Evolutionary conservation across 2,888 invertebrate species (phyloP).

Genomic region (Trissolcus brochymenae): DNA sequence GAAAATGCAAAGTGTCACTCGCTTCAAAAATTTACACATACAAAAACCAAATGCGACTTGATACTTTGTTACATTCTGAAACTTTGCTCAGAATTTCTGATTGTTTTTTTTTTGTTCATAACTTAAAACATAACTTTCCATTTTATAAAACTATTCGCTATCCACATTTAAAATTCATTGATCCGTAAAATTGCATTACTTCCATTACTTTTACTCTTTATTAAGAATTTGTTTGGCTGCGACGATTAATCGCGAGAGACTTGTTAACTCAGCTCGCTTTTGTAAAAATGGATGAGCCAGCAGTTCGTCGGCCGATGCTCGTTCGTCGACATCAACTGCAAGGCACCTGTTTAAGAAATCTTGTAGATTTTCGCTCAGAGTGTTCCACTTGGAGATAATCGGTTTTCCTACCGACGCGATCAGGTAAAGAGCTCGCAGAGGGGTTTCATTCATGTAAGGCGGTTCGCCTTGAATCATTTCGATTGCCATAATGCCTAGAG

Average conservation of each 20-base stretch:
- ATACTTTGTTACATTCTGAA: too few species aligned
- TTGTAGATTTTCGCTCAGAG: slow-evolving; percentile 86
- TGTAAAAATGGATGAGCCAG: slow-evolving; percentile 88
- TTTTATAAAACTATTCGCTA: too few species aligned
- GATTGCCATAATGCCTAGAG: slow-evolving; percentile 98
- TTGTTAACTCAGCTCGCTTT: slow-evolving; percentile 87
- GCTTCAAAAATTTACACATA: too few species aligned
- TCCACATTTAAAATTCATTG: too few species aligned
- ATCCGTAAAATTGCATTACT: background rate
- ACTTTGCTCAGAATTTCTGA: too few species aligned
- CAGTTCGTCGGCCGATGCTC: slow-evolving; percentile 87
- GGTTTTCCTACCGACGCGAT: slow-evolving; percentile 98
- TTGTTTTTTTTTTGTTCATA: too few species aligned
- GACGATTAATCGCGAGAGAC: slow-evolving; percentile 91
- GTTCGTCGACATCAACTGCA: slow-evolving; percentile 87
- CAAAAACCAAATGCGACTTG: too few species aligned
- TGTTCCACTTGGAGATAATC: slow-evolving; percentile 89
- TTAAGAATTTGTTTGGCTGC: slow-evolving; percentile 92
- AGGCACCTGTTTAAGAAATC: slow-evolving; percentile 92
- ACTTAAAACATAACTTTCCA: too few species aligned
- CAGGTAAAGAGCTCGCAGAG: slow-evolving; percentile 92
- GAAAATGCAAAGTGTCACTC: too few species aligned
- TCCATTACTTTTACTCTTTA: slow-evolving; percentile 73
- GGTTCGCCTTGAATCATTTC: slow-evolving; percentile 98
- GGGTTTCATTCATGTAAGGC: slow-evolving; percentile 96